Percentiles rank a stretch among this genome's conserved stretches.
These are phyloP conservation scores for Lethocerus indicus DNA, from an alignment of 1,140 invertebrate genomes.

Conservation along the genomic window DNA sequence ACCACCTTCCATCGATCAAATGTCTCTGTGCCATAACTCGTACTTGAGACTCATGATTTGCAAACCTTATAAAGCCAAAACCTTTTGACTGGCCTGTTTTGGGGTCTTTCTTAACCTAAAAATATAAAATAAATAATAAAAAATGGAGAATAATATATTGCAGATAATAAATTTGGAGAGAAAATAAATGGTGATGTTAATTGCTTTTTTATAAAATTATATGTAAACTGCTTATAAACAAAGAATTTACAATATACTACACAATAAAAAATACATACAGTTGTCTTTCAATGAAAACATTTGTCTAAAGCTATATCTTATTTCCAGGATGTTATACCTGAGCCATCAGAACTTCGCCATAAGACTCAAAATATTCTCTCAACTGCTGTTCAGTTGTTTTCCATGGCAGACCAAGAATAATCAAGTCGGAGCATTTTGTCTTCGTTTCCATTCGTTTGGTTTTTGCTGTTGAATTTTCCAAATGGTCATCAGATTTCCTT, in stretches of 20 bases:
- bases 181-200: background rate
- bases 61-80: constrained; percentile 70
- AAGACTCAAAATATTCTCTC: constrained; percentile 87
- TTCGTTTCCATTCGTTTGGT: constrained; percentile 81
- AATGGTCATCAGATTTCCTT: constrained; percentile 83
- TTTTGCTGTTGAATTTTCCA: constrained; percentile 83
- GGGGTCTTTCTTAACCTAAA: constrained; percentile 50
- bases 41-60: constrained; percentile 44
- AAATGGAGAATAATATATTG: background rate
- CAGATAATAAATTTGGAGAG: background rate
- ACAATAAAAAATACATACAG: background rate
- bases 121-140: constrained; percentile 3
- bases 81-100: constrained; percentile 62
- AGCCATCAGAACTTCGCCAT: constrained; percentile 91
- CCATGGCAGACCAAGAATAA: constrained; percentile 92
- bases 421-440: constrained; percentile 87
- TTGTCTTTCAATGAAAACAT: background rate
- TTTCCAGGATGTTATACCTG: too few relatives aligned
- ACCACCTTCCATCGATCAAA: constrained; percentile 63
- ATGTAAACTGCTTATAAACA: too few relatives aligned
- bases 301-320: too few relatives aligned
- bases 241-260: too few relatives aligned
- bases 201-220: too few relatives aligned
- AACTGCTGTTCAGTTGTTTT: constrained; percentile 93
- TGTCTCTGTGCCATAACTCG: constrained; percentile 45